Percentiles rank a stretch among this genome's conserved stretches.
These are phyloP conservation scores for Geococcyx californianus DNA, from an alignment of 2,113 vertebrate species.

Conservation along the genomic window DNA sequence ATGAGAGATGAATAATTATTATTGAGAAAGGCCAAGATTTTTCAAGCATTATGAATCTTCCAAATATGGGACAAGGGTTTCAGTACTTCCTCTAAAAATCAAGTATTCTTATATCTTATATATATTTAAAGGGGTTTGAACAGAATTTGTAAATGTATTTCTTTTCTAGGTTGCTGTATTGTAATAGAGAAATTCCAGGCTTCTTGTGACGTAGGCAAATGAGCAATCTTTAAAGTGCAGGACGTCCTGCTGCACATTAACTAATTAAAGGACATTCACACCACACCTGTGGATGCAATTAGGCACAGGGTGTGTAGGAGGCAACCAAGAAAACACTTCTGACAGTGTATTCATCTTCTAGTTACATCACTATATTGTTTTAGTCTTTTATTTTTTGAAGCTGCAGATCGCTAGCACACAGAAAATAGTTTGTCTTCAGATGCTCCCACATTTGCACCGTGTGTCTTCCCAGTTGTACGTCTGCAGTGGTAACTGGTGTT, in stretches of 20 bases:
- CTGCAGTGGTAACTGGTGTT: not conserved
- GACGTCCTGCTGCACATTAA: not conserved
- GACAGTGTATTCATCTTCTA: not conserved
- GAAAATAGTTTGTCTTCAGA: not conserved
- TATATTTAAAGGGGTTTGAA: not conserved
- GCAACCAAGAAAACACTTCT: not conserved
- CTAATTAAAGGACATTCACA: not conserved
- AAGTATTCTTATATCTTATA: not conserved
- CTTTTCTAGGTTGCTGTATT: not conserved
- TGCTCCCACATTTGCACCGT: not conserved
- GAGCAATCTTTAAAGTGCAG: not conserved
- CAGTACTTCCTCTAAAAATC: not conserved
- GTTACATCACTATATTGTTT: not conserved
- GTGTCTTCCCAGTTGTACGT: not conserved
- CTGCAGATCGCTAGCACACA: not conserved
- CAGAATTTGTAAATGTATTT: not conserved
- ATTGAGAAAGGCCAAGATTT: not conserved
- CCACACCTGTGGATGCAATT: not conserved
- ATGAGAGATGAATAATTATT: not conserved
- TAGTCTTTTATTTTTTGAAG: not conserved
- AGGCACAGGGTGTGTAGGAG: fast-evolving
- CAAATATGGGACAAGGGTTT: not conserved
- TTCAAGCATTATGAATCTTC: not conserved
- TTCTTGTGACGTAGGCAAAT: not conserved
- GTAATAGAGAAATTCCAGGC: not conserved